Percentiles rank a stretch among this genome's conserved stretches.
Conservation (phyloP, 2,888 invertebrate genomes). For the Gryllus longicercus region DNA sequence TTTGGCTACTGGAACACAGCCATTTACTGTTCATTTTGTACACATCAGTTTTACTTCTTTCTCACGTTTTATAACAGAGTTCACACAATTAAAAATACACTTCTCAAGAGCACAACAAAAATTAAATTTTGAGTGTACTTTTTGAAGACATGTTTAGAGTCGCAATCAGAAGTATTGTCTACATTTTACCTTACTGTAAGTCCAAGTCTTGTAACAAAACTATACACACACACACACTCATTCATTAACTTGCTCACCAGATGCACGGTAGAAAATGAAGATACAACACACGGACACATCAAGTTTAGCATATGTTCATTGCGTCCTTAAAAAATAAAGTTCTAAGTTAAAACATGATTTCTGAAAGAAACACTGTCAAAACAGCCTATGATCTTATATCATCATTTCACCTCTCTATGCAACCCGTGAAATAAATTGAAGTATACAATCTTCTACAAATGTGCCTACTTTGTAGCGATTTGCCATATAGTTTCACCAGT, state of each 20-base stretch:
- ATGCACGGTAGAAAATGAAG: not conserved
- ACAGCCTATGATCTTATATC: not conserved
- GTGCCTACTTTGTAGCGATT: not conserved
- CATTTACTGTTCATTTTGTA: conserved; percentile 19
- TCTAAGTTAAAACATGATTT: not conserved
- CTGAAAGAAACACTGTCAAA: conserved; percentile 18
- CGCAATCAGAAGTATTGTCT: not conserved
- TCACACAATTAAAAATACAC: conserved; percentile 24
- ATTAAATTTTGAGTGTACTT: too few species aligned
- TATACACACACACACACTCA: not conserved
- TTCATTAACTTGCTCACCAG: not conserved
- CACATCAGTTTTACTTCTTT: conserved; percentile 19
- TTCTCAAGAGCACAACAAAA: not conserved
- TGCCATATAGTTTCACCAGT: not conserved
- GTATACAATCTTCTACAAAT: not conserved
- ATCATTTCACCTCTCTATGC: not conserved
- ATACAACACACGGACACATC: not conserved
- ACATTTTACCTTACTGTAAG: not conserved
- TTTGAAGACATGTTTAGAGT: not conserved
- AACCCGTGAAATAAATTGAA: not conserved
- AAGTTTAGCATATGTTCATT: not conserved
- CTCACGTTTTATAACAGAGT: conserved; percentile 20
- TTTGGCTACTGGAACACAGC: conserved; percentile 30
- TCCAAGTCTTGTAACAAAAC: conserved; percentile 6
- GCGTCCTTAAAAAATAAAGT: not conserved